These are phyloP conservation scores for Lophotis ruficrista DNA, from an alignment of 2,113 vertebrate genomes.

Conservation along the genomic window DNA sequence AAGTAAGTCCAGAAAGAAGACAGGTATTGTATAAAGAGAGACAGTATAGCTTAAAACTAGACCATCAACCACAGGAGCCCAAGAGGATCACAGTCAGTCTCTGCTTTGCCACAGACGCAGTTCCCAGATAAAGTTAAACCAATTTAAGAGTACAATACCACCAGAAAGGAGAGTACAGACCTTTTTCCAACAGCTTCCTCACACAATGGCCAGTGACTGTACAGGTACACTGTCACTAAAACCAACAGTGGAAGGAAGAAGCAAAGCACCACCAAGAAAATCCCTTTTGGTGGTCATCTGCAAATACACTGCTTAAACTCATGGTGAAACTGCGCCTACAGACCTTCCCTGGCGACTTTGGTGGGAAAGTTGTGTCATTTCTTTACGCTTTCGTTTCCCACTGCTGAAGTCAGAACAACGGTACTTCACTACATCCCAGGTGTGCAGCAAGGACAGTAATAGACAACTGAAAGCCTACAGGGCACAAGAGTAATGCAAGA, in stretches of 20 bases:
- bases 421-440: background rate
- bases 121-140: background rate
- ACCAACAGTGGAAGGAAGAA: background rate
- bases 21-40: background rate
- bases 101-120: background rate
- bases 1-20: background rate
- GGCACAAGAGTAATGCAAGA: background rate
- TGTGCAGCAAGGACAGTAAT: background rate
- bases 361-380: background rate
- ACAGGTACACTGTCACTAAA: background rate
- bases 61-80: background rate
- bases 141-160: background rate
- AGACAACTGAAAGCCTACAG: background rate
- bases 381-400: rapidly evolving
- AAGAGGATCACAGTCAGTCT: background rate
- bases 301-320: background rate
- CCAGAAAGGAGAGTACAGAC: background rate
- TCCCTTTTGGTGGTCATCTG: background rate
- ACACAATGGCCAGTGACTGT: rapidly evolving
- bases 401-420: background rate
- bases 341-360: background rate
- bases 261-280: background rate
- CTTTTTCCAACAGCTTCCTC: background rate
- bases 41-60: rapidly evolving
- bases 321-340: background rate